Percentiles rank a stretch among this genome's conserved stretches.
These are phyloP conservation scores for Busseola fusca DNA, from an alignment of 2,888 invertebrate genomes.

Conservation along the genomic window DNA sequence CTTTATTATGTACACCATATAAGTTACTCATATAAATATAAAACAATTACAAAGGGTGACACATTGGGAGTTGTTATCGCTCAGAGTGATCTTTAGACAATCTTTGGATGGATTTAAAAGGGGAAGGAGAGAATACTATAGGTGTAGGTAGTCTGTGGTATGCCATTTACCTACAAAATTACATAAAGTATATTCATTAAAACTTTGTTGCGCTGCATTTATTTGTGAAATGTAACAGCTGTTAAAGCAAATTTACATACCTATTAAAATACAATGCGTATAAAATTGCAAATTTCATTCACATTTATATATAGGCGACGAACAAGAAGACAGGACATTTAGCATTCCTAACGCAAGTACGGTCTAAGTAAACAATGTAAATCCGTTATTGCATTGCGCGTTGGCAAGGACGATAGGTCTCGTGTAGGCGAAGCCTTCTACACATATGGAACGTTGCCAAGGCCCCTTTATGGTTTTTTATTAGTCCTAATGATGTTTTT, in stretches of 20 bases:
- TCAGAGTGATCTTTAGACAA: not conserved
- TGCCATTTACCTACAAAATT: not conserved
- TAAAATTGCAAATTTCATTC: constrained; percentile 6
- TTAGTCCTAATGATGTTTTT: constrained; percentile 60
- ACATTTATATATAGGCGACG: not conserved
- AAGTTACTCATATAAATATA: not conserved
- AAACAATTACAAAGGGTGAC: not conserved
- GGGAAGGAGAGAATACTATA: not conserved
- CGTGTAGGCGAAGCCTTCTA: constrained; percentile 72
- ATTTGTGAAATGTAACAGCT: not conserved
- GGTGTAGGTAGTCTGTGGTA: not conserved
- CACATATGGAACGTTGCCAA: constrained; percentile 72
- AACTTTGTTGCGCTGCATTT: not conserved
- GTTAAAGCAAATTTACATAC: constrained; percentile 3
- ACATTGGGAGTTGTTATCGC: not conserved
- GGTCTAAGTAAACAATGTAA: constrained; percentile 16
- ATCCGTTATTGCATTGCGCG: constrained; percentile 35
- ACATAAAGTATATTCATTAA: not conserved
- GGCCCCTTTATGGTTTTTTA: constrained; percentile 68
- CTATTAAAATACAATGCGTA: not conserved
- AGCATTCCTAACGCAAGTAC: constrained; percentile 47
- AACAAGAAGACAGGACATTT: constrained; percentile 36
- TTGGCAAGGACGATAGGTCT: constrained; percentile 68
- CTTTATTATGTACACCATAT: not conserved
- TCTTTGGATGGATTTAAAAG: not conserved